phyloP scores from a whole-genome alignment of 2,888 invertebrate species.

The Drosophila mimica region DNA sequence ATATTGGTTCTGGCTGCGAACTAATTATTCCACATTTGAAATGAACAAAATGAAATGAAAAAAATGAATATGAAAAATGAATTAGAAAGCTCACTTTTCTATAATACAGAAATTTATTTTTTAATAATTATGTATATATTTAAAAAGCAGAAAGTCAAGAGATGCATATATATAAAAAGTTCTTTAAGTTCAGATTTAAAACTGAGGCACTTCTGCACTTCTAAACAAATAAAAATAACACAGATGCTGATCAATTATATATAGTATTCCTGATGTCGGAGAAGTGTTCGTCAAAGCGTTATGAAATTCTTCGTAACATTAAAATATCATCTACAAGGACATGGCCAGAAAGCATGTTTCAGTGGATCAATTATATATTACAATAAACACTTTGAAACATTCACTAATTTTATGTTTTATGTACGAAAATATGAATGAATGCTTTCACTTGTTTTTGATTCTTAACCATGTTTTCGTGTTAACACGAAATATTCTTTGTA shows the following conservation, averaged over 20 bases:
- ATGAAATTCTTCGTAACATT: background rate
- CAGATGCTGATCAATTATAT: background rate
- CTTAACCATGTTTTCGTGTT: background rate
- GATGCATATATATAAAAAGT: background rate
- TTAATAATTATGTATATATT: background rate
- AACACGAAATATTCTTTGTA: too few relatives aligned
- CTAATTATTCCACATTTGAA: background rate
- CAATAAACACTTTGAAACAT: background rate
- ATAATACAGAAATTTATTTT: too few relatives aligned
- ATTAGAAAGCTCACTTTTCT: background rate
- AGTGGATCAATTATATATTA: background rate
- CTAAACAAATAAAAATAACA: background rate
- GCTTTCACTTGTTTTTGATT: background rate
- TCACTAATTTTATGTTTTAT: background rate
- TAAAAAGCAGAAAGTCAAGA: too few relatives aligned
- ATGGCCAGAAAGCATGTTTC: background rate
- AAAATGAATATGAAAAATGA: background rate
- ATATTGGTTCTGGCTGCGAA: background rate
- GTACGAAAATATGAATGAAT: background rate
- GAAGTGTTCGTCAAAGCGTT: background rate
- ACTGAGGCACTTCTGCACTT: background rate
- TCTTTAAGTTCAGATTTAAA: background rate
- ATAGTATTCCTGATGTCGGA: background rate
- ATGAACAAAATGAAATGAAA: background rate
- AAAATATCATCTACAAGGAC: background rate